Percentiles rank a stretch among this genome's conserved stretches.
These are phyloP conservation scores for Thyatira batis DNA, from an alignment of 2,888 invertebrate species.

Conservation along the genomic window DNA sequence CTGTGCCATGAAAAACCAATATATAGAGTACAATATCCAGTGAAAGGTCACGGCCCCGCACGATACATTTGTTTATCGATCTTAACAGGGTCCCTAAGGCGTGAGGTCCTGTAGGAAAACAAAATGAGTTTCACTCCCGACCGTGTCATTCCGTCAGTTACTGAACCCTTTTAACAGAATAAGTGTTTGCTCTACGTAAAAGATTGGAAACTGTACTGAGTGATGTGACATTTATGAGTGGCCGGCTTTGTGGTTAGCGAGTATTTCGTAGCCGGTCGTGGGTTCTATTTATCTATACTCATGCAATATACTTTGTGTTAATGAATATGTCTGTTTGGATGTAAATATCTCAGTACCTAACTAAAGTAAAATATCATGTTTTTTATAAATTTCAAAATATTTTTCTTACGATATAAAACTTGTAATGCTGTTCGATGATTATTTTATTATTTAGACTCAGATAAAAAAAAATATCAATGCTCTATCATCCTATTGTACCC, in stretches of 20 bases:
- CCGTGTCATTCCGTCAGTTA: not conserved
- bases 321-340: no score
- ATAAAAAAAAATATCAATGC: no score
- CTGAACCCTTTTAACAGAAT: conserved; percentile 2
- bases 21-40: not conserved
- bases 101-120: not conserved
- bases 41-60: not conserved
- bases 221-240: not conserved
- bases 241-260: no score
- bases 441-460: no score
- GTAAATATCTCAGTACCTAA: no score
- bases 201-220: not conserved
- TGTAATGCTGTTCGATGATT: no score
- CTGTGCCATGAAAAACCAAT: not conserved
- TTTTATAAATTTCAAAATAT: no score
- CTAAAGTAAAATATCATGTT: no score
- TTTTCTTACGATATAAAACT: no score
- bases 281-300: not conserved
- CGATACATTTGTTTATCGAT: not conserved
- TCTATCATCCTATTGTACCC: no score
- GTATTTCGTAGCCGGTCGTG: no score
- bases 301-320: no score
- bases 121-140: not conserved
- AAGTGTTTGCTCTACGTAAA: conserved; percentile 1
- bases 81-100: not conserved